These are phyloP conservation scores for Ophioderma brevispina DNA, from an alignment of 35 echinoderm and acorn worm species.

Conservation along the genomic window DNA sequence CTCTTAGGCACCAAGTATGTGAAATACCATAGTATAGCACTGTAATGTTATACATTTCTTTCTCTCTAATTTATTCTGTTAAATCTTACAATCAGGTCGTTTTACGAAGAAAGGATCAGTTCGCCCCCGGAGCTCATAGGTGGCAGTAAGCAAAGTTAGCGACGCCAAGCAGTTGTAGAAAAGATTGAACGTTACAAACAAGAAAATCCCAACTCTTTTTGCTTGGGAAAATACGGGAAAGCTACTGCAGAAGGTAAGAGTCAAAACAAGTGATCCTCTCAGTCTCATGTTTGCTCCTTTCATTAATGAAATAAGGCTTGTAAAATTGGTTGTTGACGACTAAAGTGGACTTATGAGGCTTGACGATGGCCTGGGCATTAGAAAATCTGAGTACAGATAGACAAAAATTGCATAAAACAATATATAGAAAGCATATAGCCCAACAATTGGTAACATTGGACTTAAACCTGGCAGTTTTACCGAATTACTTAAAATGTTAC, in stretches of 20 bases:
- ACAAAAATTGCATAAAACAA: background rate
- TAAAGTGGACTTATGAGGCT: background rate
- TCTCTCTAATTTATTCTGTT: too few relatives aligned
- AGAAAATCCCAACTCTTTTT: slow-evolving; percentile 76
- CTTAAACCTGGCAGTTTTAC: too few relatives aligned
- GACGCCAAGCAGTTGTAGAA: slow-evolving; percentile 72
- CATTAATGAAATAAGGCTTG: background rate
- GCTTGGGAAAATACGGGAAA: slow-evolving; percentile 72
- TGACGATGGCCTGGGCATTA: background rate
- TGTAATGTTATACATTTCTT: too few relatives aligned
- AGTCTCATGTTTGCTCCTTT: background rate
- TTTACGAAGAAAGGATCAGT: slow-evolving; percentile 27
- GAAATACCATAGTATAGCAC: too few relatives aligned
- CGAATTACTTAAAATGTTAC: too few relatives aligned
- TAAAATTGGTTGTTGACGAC: background rate
- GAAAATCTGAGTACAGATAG: background rate
- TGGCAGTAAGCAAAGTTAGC: slow-evolving; percentile 81
- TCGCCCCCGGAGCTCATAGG: slow-evolving; percentile 61
- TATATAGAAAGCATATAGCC: background rate
- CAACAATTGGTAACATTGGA: too few relatives aligned
- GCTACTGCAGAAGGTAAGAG: slow-evolving; percentile 64
- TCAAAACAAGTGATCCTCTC: background rate
- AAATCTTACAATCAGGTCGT: slow-evolving; percentile 42
- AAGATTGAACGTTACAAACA: slow-evolving; percentile 80
- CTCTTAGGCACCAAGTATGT: too few relatives aligned